Conservation (phyloP, 2,888 invertebrate genomes). For the Andrena bicolor region DNA sequence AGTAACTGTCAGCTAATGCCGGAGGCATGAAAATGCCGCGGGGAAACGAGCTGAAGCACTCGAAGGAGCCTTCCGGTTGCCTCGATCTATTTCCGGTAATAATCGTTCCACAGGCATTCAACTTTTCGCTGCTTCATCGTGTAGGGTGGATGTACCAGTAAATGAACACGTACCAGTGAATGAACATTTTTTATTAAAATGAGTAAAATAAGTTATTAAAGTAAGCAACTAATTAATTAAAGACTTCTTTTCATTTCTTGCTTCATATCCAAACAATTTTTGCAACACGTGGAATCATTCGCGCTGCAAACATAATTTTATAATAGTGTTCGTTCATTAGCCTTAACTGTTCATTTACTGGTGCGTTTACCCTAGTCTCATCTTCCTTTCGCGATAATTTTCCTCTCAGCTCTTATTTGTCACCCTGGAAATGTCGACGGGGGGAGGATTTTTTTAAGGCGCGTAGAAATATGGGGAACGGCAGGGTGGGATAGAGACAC, state of each 20-base stretch:
- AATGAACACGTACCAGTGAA: too few relatives aligned
- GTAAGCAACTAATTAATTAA: too few relatives aligned
- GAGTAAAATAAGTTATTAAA: too few relatives aligned
- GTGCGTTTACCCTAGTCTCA: too few relatives aligned
- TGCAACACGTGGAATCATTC: too few relatives aligned
- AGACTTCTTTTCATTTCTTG: too few relatives aligned
- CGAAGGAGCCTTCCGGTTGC: slow-evolving; percentile 50
- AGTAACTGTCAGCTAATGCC: slow-evolving; percentile 44
- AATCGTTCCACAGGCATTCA: slow-evolving; percentile 13
- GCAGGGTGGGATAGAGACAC: neutral
- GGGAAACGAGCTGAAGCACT: slow-evolving; percentile 41
- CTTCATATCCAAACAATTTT: too few relatives aligned
- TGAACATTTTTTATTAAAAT: too few relatives aligned
- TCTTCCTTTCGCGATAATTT: slow-evolving; percentile 2
- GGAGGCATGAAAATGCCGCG: slow-evolving; percentile 39
- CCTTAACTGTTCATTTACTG: too few relatives aligned
- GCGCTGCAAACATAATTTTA: too few relatives aligned
- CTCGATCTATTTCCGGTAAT: slow-evolving; percentile 45
- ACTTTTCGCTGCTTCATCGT: slow-evolving; percentile 32
- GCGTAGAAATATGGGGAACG: neutral
- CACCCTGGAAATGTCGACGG: neutral
- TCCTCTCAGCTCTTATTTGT: slow-evolving; percentile 1
- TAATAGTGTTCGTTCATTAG: too few relatives aligned
- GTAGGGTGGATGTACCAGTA: too few relatives aligned
- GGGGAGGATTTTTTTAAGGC: neutral